phyloP scores from a whole-genome alignment of 64 coral and sea anemone species.

The Dendronephthya gigantea region DNA sequence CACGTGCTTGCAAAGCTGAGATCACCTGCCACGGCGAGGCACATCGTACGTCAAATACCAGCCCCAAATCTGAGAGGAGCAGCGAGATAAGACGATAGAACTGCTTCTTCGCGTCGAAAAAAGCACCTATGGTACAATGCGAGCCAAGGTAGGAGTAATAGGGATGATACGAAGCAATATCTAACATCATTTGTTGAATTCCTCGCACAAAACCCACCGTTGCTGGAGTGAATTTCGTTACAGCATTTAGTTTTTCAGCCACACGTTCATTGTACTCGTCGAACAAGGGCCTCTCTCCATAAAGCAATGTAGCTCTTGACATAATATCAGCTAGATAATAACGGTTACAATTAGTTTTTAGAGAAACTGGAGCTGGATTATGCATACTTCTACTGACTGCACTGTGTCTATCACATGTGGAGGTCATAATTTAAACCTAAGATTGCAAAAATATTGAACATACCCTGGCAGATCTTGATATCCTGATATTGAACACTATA shows the following conservation, averaged over 20 bases:
- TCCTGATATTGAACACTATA: too few relatives aligned
- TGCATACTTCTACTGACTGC: too few relatives aligned
- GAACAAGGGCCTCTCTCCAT: not conserved
- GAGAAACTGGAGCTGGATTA: too few relatives aligned
- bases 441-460: too few relatives aligned
- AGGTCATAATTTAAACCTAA: too few relatives aligned
- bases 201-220: not conserved
- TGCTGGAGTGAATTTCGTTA: not conserved
- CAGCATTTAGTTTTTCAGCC: not conserved
- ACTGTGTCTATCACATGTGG: too few relatives aligned
- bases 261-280: not conserved
- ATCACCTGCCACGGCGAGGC: not conserved
- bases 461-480: too few relatives aligned
- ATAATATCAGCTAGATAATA: not conserved
- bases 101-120: not conserved
- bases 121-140: not conserved
- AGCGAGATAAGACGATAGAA: not conserved
- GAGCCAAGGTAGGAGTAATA: not conserved
- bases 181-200: not conserved
- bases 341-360: not conserved
- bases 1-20: not conserved
- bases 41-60: not conserved
- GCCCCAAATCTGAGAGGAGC: not conserved
- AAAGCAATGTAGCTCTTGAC: not conserved
- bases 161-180: not conserved